phyloP scores from a whole-genome alignment of 2,888 invertebrate genomes.

The Phengaris alcon region DNA sequence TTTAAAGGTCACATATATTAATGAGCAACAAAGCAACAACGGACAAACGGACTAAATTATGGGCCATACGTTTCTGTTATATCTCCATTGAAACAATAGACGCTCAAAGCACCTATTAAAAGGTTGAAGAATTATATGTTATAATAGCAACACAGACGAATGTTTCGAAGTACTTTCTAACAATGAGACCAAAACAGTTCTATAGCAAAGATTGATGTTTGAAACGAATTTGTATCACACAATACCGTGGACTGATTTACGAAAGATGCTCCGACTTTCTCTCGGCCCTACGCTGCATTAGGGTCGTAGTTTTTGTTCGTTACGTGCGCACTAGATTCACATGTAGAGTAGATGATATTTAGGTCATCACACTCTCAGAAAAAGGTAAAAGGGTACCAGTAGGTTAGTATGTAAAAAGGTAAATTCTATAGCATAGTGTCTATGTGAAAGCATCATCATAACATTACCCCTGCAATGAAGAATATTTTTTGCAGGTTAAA shows the following conservation, averaged over 20 bases:
- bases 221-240: constrained; percentile 62
- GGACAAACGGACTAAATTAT: constrained; percentile 8
- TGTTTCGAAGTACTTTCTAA: constrained; percentile 49
- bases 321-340: constrained; percentile 17
- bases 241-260: constrained; percentile 59
- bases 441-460: not conserved
- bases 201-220: constrained; percentile 60
- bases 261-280: constrained; percentile 68
- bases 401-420: not conserved
- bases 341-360: constrained; percentile 12
- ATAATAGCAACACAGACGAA: constrained; percentile 37
- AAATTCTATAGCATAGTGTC: not conserved
- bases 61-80: constrained; percentile 16
- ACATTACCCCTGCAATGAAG: not conserved
- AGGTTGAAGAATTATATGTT: constrained; percentile 37
- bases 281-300: constrained; percentile 63
- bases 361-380: constrained; percentile 8
- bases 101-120: constrained; percentile 29
- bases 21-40: constrained; percentile 9
- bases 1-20: constrained; percentile 17
- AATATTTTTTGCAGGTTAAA: not conserved
- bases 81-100: constrained; percentile 35
- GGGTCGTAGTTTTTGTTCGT: constrained; percentile 47
- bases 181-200: constrained; percentile 52
- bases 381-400: constrained; percentile 11